phyloP scores from a whole-genome alignment of 2,797 vertebrate species.

The Epinephelus malabaricus region DNA sequence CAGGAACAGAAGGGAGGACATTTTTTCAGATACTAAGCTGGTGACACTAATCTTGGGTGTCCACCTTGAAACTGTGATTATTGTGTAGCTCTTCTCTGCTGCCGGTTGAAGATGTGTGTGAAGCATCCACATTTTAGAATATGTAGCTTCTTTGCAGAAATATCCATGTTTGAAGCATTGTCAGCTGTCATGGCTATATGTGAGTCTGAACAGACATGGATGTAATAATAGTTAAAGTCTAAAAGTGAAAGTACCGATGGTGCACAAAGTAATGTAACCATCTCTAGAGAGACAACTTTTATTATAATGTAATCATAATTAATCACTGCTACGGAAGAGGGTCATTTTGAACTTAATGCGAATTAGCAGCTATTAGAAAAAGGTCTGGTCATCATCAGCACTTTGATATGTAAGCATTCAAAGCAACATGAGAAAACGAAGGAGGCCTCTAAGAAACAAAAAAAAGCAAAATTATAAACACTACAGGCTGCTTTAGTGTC shows the following conservation, averaged over 20 bases:
- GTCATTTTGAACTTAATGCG: conserved; percentile 1
- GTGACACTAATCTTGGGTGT: too few species aligned
- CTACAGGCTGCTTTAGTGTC: too few species aligned
- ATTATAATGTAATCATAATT: neutral
- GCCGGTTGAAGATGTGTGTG: too few species aligned
- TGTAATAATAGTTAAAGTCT: neutral
- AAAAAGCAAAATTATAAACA: neutral
- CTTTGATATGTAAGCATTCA: conserved; percentile 1
- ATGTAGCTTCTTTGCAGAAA: too few species aligned
- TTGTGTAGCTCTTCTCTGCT: too few species aligned
- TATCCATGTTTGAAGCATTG: too few species aligned
- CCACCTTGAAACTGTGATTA: too few species aligned
- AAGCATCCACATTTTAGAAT: too few species aligned
- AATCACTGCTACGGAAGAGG: neutral
- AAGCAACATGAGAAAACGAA: conserved; percentile 4
- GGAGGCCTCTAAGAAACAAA: neutral
- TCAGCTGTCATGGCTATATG: too few species aligned
- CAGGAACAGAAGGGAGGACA: too few species aligned
- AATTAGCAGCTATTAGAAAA: conserved; percentile 10
- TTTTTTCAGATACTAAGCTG: too few species aligned
- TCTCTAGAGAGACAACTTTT: conserved; percentile 5
- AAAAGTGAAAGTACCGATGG: neutral
- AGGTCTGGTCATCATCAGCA: conserved; percentile 17
- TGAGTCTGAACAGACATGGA: too few species aligned
- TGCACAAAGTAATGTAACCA: neutral